phyloP scores from a whole-genome alignment of 2,888 invertebrate species.

The Cryptophagus acutangulus region DNA sequence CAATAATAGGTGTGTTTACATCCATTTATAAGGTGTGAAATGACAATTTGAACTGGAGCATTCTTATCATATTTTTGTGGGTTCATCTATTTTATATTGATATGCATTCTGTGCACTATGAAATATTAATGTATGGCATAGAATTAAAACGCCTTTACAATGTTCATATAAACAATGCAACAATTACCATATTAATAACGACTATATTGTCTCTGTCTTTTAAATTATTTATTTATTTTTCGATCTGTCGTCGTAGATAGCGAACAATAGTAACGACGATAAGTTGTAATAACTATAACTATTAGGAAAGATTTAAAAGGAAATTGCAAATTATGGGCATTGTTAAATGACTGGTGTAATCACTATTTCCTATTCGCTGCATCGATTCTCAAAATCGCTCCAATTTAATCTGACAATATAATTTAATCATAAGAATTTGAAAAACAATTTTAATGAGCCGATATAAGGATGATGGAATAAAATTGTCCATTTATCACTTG shows the following conservation, averaged over 20 bases:
- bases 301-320: constrained; percentile 1
- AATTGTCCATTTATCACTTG: no score
- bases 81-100: constrained; percentile 2
- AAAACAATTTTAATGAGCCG: no score
- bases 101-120: background rate
- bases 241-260: no score
- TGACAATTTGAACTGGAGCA: constrained; percentile 1
- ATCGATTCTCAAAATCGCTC: no score
- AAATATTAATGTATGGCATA: constrained; percentile 1
- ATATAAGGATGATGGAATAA: no score
- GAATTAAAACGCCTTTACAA: constrained; percentile 1
- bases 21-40: constrained; percentile 1
- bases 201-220: constrained; percentile 20
- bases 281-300: background rate
- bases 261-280: background rate
- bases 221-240: no score
- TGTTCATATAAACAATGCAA: constrained; percentile 22
- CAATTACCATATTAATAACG: constrained; percentile 30
- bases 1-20: background rate
- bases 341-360: no score
- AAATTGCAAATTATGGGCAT: background rate
- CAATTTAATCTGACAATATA: no score
- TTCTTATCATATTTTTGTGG: constrained; percentile 1
- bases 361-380: no score
- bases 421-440: no score